phyloP scores from a whole-genome alignment of 2,113 vertebrate species.

The Ageneiosus marmoratus region DNA sequence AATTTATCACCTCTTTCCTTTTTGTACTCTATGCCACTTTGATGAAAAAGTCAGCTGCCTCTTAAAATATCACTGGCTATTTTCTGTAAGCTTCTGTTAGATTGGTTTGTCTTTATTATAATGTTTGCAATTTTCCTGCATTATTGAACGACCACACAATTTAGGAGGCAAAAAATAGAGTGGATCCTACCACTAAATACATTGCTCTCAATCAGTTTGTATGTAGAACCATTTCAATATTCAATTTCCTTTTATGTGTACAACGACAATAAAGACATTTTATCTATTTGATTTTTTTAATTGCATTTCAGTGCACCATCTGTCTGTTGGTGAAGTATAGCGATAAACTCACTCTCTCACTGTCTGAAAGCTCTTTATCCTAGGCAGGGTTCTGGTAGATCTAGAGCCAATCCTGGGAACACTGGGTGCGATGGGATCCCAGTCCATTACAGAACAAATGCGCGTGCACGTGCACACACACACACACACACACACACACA shows the following conservation, averaged over 20 bases:
- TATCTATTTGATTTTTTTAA: background rate
- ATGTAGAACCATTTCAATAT: background rate
- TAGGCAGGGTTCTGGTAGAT: background rate
- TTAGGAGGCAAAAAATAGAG: background rate
- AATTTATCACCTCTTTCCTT: background rate
- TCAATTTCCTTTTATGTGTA: background rate
- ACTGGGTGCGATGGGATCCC: background rate
- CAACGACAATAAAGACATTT: background rate
- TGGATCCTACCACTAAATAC: background rate
- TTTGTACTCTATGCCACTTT: background rate
- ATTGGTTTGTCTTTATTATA: background rate
- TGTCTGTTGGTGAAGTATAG: background rate
- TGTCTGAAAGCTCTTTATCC: background rate
- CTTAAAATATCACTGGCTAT: background rate
- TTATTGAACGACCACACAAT: background rate
- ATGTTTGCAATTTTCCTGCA: background rate
- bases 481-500: too few species aligned
- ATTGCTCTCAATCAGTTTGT: background rate
- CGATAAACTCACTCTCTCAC: background rate
- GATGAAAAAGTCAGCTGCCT: background rate
- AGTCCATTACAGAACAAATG: background rate
- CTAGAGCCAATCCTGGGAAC: background rate
- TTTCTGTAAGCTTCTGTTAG: background rate
- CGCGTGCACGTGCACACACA: too few species aligned
- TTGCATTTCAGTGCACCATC: background rate